A percentile compares a stretch with the other conserved stretches of the same genome.
Conservation (phyloP, 2,888 invertebrate species). For the Tetragonisca angustula region DNA sequence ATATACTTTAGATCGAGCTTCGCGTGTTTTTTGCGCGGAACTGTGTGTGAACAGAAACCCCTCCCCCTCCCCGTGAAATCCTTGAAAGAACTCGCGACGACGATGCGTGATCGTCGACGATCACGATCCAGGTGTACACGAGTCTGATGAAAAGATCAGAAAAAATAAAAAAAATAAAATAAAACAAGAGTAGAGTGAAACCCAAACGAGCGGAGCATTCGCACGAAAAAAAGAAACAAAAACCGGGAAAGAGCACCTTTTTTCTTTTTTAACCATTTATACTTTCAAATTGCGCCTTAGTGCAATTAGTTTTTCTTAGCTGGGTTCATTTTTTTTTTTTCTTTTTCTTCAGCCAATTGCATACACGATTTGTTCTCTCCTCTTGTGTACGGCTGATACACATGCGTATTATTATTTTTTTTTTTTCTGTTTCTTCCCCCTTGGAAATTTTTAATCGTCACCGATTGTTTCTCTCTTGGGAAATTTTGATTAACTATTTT, state of each 20-base stretch:
- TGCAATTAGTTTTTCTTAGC: slow-evolving; percentile 43
- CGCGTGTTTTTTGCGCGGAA: slow-evolving; percentile 19
- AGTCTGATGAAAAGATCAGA: background rate
- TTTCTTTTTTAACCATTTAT: slow-evolving; percentile 16
- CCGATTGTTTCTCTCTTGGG: slow-evolving; percentile 53
- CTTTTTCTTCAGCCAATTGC: slow-evolving; percentile 41
- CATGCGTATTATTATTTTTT: background rate
- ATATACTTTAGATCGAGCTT: slow-evolving; percentile 56
- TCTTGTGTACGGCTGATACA: slow-evolving; percentile 45
- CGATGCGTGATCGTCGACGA: background rate
- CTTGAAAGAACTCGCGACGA: slow-evolving; percentile 4
- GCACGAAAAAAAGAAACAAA: slow-evolving; percentile 41
- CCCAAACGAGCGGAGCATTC: slow-evolving; percentile 30
- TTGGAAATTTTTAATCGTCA: slow-evolving; percentile 32
- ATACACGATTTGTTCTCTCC: slow-evolving; percentile 61
- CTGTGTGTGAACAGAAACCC: background rate
- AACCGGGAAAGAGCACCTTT: slow-evolving; percentile 47
- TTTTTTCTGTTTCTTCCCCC: slow-evolving; percentile 31
- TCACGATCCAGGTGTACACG: slow-evolving; percentile 4
- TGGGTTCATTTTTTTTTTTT: slow-evolving; percentile 56
- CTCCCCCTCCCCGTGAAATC: background rate
- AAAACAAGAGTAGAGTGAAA: slow-evolving; percentile 14
- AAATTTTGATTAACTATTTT: slow-evolving; percentile 46
- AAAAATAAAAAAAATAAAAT: background rate
- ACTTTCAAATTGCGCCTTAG: slow-evolving; percentile 48